These are phyloP conservation scores for Sander vitreus DNA, from an alignment of 2,113 vertebrate genomes.

Conservation along the genomic window DNA sequence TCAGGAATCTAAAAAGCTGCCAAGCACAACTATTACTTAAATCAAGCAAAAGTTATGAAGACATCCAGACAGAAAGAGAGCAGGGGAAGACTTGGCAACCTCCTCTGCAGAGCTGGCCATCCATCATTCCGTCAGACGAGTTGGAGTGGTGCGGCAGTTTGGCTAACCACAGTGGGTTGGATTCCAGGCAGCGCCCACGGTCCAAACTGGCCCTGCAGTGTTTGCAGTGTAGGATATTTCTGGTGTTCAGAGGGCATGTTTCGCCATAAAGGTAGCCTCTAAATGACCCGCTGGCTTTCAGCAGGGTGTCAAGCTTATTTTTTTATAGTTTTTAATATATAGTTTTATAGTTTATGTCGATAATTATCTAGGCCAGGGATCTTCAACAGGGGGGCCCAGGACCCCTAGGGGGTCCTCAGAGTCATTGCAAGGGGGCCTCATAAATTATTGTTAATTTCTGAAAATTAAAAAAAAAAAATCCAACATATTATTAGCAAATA, in stretches of 20 bases:
- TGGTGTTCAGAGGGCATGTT: neutral
- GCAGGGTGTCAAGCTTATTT: neutral
- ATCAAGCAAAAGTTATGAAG: neutral
- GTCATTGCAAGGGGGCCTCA: too few relatives aligned
- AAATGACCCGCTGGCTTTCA: slow-evolving; percentile 7
- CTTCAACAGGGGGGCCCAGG: too few relatives aligned
- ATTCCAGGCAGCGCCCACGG: slow-evolving; percentile 49
- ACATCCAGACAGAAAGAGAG: slow-evolving; percentile 1
- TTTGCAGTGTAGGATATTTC: slow-evolving; percentile 30
- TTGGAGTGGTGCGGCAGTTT: slow-evolving; percentile 37
- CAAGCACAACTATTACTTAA: neutral
- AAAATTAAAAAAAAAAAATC: too few relatives aligned
- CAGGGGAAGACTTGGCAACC: slow-evolving; percentile 19
- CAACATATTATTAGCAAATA: too few relatives aligned
- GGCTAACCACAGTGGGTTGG: slow-evolving; percentile 60
- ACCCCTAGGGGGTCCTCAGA: too few relatives aligned
- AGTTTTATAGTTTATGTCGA: neutral
- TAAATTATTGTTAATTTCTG: too few relatives aligned
- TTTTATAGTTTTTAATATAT: too few relatives aligned
- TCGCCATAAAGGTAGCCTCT: neutral
- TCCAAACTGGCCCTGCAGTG: slow-evolving; percentile 46
- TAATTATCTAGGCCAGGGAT: neutral
- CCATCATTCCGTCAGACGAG: slow-evolving; percentile 64
- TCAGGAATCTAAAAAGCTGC: neutral
- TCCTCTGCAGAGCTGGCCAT: slow-evolving; percentile 42